phyloP scores from a whole-genome alignment of 2,888 invertebrate species.

The Heliconius erato region DNA sequence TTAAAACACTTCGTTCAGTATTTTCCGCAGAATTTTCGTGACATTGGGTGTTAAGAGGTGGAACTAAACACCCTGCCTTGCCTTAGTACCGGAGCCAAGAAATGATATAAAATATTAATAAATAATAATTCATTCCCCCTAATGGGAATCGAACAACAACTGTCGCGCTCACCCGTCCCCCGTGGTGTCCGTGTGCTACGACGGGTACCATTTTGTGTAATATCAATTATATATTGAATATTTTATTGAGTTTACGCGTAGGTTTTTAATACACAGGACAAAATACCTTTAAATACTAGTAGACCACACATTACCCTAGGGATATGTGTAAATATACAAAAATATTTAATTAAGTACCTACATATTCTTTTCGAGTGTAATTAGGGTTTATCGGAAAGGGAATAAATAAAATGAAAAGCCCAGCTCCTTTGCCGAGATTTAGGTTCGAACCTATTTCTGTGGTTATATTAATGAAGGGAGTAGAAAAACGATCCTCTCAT shows the following conservation, averaged over 20 bases:
- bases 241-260: background rate
- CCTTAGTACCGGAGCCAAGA: too few relatives aligned
- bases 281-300: background rate
- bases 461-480: constrained; percentile 31
- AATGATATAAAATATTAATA: too few relatives aligned
- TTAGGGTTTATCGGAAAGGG: constrained; percentile 28
- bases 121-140: too few relatives aligned
- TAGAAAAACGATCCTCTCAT: constrained; percentile 38
- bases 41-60: too few relatives aligned
- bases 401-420: constrained; percentile 29
- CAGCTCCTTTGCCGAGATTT: constrained; percentile 26
- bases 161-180: too few relatives aligned
- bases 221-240: too few relatives aligned
- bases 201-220: too few relatives aligned
- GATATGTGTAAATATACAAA: background rate
- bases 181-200: too few relatives aligned
- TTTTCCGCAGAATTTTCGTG: too few relatives aligned
- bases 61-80: too few relatives aligned
- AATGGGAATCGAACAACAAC: too few relatives aligned
- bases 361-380: background rate
- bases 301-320: background rate
- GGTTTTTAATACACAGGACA: background rate
- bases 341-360: constrained; percentile 9
- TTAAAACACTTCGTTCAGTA: too few relatives aligned
- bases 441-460: constrained; percentile 27